Evolutionary conservation across 2,888 invertebrate species (phyloP).

Genomic region (Margaritifera margaritifera): DNA sequence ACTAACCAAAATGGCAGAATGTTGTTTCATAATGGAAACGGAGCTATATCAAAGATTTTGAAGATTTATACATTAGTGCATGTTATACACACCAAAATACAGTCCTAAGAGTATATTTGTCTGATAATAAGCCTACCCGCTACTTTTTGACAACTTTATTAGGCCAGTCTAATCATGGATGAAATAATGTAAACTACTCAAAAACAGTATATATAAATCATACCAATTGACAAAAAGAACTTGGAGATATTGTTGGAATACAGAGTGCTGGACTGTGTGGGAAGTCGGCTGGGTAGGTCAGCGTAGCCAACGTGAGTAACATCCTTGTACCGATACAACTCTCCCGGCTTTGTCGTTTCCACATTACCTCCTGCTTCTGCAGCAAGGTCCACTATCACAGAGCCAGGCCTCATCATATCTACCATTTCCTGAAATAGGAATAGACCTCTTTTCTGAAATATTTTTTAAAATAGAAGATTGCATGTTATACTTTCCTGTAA

Average conservation of each 20-base stretch:
- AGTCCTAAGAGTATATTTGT: too few relatives aligned
- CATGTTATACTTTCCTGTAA: not conserved
- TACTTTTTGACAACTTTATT: too few relatives aligned
- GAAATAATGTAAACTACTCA: too few relatives aligned
- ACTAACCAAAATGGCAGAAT: too few relatives aligned
- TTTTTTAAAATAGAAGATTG: not conserved
- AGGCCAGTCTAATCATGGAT: too few relatives aligned
- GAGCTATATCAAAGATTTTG: too few relatives aligned
- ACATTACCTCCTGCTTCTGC: conserved; percentile 92
- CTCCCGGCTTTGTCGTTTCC: conserved; percentile 86
- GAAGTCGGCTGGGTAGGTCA: conserved; percentile 87
- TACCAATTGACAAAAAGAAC: conserved; percentile 86
- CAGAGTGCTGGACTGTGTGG: conserved; percentile 88
- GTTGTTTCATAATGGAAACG: too few relatives aligned
- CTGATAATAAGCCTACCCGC: too few relatives aligned
- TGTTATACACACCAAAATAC: too few relatives aligned
- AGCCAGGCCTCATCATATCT: conserved; percentile 88
- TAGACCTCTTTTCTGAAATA: not conserved
- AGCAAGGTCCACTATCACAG: conserved; percentile 90
- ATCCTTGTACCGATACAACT: conserved; percentile 83
- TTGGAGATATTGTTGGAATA: conserved; percentile 95
- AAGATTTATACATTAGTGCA: too few relatives aligned
- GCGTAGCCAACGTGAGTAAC: conserved; percentile 90
- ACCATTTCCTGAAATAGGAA: conserved; percentile 79
- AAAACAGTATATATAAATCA: conserved; percentile 43